Conservation (phyloP, 2,797 vertebrate species). For the Pangasius djambal region DNA sequence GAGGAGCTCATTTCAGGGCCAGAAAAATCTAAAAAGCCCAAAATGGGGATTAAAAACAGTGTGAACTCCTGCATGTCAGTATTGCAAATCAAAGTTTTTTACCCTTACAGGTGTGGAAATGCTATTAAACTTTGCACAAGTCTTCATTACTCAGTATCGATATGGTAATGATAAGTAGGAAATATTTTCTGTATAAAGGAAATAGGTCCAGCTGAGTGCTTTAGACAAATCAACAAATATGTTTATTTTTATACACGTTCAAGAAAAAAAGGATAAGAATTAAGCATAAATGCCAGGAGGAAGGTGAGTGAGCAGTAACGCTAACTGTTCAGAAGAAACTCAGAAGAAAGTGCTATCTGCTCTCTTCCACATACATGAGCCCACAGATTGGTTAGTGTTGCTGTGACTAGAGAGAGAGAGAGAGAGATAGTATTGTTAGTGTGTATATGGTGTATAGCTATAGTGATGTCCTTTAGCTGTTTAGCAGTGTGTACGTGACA, state of each 20-base stretch:
- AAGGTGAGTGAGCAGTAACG: too few relatives aligned
- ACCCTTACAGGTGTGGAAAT: background rate
- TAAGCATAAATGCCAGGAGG: background rate
- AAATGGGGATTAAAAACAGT: too few relatives aligned
- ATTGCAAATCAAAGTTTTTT: background rate
- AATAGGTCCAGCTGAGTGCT: background rate
- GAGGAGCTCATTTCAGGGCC: background rate
- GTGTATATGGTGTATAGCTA: background rate
- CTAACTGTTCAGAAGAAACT: background rate
- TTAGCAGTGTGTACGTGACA: background rate
- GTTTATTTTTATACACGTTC: background rate
- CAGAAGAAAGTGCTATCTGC: background rate
- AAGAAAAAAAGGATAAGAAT: background rate
- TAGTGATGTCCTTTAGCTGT: background rate
- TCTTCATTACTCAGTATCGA: background rate
- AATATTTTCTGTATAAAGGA: background rate
- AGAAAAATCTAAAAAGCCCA: background rate
- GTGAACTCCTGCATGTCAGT: background rate
- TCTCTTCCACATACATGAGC: background rate
- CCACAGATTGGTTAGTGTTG: background rate
- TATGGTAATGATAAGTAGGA: background rate
- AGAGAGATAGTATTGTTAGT: too few relatives aligned
- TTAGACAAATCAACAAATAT: background rate
- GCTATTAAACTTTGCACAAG: background rate
- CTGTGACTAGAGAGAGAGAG: background rate